Evolutionary conservation across 2,113 vertebrate species (phyloP), one percentile per base, ranked within the genome.

Genomic region (Platanista minor): DNA sequence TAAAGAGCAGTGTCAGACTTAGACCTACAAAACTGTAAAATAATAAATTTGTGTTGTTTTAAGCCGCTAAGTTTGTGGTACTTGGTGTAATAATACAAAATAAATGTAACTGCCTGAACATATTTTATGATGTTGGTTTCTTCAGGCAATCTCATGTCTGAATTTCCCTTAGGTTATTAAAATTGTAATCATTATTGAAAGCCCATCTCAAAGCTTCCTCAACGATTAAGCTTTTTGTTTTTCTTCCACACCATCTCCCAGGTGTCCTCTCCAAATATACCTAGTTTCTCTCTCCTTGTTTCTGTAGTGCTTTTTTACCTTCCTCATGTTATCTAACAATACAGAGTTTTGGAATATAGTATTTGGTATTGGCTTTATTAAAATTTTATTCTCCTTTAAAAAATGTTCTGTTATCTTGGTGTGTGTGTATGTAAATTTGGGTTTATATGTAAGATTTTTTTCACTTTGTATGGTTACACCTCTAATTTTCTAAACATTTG

Each of bases 61-160:
- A 69, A 66, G 31, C 31, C 39, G 57, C 36, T 81, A 46, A 29
- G 39, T 87, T 64, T 87, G 21, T 87, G 67, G 52, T 75, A 74
- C 10, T 95, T 41, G 61, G 33, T 92, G 6, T 93, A 75, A 27
- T 57, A 84, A 20, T 43, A 12, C 17, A 91, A 95, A 91, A 64
- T 20, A 94, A 94, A 84, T 82, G 39, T 8, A 88, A 57, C 64
- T 59, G 71, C 25, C 12, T 15, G n/a, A 59, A 20, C 12, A 78
- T 83, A 72, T 94, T 49, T 90, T 96, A 31, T 88, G 18, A 36
- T 85, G 31, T 64, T 87, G 57, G 20, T 66, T 80, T 96, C 41
- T 97, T 52, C 39, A 80, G 91, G 72, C 17, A 67, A 90, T 71
- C 54, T 71, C 41, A 64, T 69, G 18, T 94, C 64, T 91, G 46